Conservation (phyloP, 2,113 vertebrate genomes). For the Carassius gibelio region DNA sequence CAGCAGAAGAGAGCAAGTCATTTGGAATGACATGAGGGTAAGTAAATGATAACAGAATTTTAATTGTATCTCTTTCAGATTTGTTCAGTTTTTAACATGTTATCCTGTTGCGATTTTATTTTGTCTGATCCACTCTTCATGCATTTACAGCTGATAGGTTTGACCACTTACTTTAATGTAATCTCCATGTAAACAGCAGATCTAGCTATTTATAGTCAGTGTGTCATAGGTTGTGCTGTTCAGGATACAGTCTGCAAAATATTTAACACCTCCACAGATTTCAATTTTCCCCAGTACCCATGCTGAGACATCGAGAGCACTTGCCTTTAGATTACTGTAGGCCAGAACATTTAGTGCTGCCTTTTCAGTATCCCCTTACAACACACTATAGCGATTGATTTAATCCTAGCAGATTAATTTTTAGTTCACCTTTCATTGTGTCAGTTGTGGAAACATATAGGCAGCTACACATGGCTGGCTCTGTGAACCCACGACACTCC, state of each 20-base stretch:
- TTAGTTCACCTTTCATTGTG: constrained; percentile 54
- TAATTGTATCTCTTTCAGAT: neutral
- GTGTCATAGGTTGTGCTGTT: constrained; percentile 10
- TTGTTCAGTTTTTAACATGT: too few relatives aligned
- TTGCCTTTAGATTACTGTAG: neutral
- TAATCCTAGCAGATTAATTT: constrained; percentile 35
- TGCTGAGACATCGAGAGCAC: constrained; percentile 13
- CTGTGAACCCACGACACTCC: constrained; percentile 64
- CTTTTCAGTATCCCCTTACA: constrained; percentile 6
- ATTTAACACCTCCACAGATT: constrained; percentile 6
- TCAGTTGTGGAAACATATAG: constrained; percentile 64
- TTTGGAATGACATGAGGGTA: neutral
- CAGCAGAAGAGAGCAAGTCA: neutral
- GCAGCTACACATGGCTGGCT: constrained; percentile 62
- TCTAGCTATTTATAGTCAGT: neutral
- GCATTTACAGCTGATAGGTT: neutral
- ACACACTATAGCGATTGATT: constrained; percentile 11
- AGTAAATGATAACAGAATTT: neutral
- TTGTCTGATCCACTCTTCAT: neutral
- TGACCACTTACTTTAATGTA: constrained; percentile 21
- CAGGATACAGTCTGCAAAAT: neutral
- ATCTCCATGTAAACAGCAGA: constrained; percentile 1
- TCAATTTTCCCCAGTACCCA: constrained; percentile 1
- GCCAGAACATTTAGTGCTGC: neutral
- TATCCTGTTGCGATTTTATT: too few relatives aligned